phyloP scores from a whole-genome alignment of 2,797 vertebrate species.

The Acrossocheilus wenchowensis region DNA sequence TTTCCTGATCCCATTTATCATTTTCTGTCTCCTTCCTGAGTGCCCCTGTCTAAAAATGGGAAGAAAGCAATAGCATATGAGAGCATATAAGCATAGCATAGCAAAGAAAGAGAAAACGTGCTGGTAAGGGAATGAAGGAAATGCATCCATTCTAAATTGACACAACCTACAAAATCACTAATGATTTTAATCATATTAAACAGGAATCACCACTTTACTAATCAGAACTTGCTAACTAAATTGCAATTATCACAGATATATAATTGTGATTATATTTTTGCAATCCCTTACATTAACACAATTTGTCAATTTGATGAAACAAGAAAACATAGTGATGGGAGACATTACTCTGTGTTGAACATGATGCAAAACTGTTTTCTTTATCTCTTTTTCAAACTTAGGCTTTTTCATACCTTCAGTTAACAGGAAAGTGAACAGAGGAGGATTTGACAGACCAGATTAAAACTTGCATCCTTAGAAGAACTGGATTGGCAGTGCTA shows the following conservation, averaged over 20 bases:
- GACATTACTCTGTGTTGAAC: neutral
- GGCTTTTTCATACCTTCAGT: neutral
- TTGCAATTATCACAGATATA: constrained; percentile 36
- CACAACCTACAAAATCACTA: constrained; percentile 18
- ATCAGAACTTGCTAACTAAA: constrained; percentile 31
- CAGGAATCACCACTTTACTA: neutral
- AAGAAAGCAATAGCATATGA: neutral
- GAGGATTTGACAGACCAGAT: neutral
- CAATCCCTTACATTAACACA: neutral
- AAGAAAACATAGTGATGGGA: neutral
- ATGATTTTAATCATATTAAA: constrained; percentile 8
- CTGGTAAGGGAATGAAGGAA: neutral
- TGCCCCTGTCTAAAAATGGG: neutral
- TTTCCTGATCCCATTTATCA: neutral
- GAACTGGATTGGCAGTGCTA: neutral
- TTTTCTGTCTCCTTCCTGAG: neutral
- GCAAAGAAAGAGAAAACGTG: neutral
- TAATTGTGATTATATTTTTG: constrained; percentile 22
- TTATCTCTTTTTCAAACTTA: neutral
- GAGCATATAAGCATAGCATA: no score
- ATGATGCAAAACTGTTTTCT: neutral
- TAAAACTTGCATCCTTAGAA: neutral
- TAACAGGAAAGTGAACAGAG: neutral
- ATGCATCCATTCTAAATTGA: neutral
- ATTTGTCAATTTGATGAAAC: neutral